phyloP scores from a whole-genome alignment of 2,888 invertebrate genomes.

The Latheticus oryzae region DNA sequence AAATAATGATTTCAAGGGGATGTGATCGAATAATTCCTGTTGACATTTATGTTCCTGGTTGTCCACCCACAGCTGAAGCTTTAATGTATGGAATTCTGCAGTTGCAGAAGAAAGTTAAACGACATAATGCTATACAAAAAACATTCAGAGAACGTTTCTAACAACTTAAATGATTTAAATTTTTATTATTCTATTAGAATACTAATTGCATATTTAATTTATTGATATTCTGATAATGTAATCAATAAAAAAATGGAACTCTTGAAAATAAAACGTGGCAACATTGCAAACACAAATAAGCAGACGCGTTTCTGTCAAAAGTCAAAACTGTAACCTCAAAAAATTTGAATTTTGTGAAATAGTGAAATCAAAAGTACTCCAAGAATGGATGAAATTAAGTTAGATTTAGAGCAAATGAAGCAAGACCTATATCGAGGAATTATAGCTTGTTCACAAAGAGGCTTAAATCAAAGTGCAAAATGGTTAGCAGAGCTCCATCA shows the following conservation, averaged over 20 bases:
- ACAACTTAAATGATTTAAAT: too few relatives aligned
- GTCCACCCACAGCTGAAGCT: slow-evolving; percentile 98
- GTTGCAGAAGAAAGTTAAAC: slow-evolving; percentile 96
- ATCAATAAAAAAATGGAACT: neutral
- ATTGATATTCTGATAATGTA: too few relatives aligned
- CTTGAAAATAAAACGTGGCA: neutral
- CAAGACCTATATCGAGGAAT: slow-evolving; percentile 74
- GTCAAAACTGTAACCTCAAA: slow-evolving; percentile 1
- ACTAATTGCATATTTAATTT: slow-evolving; percentile 68
- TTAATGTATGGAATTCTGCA: slow-evolving; percentile 95
- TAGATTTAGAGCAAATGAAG: slow-evolving; percentile 74
- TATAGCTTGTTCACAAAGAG: slow-evolving; percentile 81
- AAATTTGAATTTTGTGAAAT: slow-evolving; percentile 18
- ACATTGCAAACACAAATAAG: neutral
- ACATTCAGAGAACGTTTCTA: slow-evolving; percentile 85
- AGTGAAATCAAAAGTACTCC: neutral
- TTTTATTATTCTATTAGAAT: too few relatives aligned
- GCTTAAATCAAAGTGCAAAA: slow-evolving; percentile 84
- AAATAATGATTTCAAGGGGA: slow-evolving; percentile 71
- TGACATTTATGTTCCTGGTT: slow-evolving; percentile 98
- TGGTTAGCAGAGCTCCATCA: slow-evolving; percentile 90
- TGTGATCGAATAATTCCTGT: slow-evolving; percentile 98
- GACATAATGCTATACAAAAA: slow-evolving; percentile 86
- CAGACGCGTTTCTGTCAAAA: neutral
- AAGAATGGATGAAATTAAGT: slow-evolving; percentile 51